Base-by-base conservation (phyloP, 1,140 invertebrate species). In the Lutraria rhynchaena region DNA sequence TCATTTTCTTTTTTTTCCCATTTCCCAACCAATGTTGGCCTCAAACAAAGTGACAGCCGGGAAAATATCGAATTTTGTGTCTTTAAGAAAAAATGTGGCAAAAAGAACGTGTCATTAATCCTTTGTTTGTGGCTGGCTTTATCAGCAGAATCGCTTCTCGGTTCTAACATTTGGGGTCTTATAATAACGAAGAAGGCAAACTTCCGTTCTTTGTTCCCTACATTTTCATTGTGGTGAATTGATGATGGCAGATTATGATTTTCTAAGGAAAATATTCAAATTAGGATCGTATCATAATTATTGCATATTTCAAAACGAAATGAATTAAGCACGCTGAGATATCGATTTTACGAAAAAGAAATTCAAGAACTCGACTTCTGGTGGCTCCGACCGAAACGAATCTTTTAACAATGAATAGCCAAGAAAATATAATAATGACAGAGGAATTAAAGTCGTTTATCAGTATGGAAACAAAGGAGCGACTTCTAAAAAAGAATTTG, bases 181-280 rank as follows among this genome's bases (percentile, higher is more conserved):
- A 46, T 24, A 24, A 69, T 69, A 29, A 51, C 27, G 51, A 33
- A 37, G 76, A 44, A 60, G 19, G 22, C 61, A 44, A 37, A 29
- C n/a, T 41, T 46, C 15, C 46, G 37, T 46, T 69, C 76, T 78
- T 78, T 78, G 76, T 78, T 78, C 74, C 76, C 57, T 61, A 51
- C 27, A 35, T 51, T 31, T 41, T 24, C 63, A 53, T 69, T 78
- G 76, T 67, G 44, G 63, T 22, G 35, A 29, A 35, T 41, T 41
- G 51, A 69, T 69, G 76, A 55, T 29, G 61, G 41, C 33, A 69
- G 63, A 78, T 78, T 78, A 78, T 78, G 76, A 78, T n/a, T 63
- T 78, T 78, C 35, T 41, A 49, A 37, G 60, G 76, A 57, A 71
- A 78, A 67, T 78, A 78, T 78, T 67, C 76, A 78, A 69, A 78